Evolutionary conservation across 2,113 vertebrate genomes (phyloP), one percentile per base, ranked within the genome.

Genomic region (Crotalus tigris): DNA sequence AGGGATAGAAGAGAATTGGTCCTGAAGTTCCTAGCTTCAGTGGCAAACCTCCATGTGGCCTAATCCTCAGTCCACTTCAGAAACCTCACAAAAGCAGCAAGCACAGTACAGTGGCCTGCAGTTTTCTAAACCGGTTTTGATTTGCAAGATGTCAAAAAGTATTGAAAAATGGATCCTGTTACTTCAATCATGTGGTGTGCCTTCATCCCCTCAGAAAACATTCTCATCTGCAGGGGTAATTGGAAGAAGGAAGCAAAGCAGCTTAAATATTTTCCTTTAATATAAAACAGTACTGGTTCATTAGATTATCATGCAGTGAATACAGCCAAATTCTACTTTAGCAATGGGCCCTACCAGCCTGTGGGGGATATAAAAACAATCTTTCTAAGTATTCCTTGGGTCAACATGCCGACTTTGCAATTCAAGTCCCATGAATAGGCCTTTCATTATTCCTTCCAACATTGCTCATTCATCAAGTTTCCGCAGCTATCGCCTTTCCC

Each of bases 361-460:
- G 46, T 53, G 12, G 1, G 58, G 59, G 59, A 6, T 19, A 59
- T 15, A 55, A 24, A n/a, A 53, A 29, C 33, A 87, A 89, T 87
- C 59, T 69, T 75, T 29, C 33, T 57, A 51, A 24, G 19, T 85
- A 90, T 85, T 59, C 29, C 23, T n/a, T 93, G 54, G 19, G 53
- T 93, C 89, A 88, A 24, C 15, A 11, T 57, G 58, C 5, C 49
- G 24, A 29, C 54, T 88, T 46, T 46, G 21, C 9, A 54, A 23
- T 59, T 88, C 39, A 49, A 24, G 39, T 81, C 69, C 49, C 90
- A 93, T 86, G 55, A 88, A 93, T 57, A 87, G 24, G 24, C 19
- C 58, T 93, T 91, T 87, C 61, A 91, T 29, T 81, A 88, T 88
- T 59, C 46, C 58, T 81, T 44, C 33, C 87, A 93, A 87, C 33